Percentiles rank a stretch among this genome's conserved stretches.
phyloP scores from a whole-genome alignment of 2,113 vertebrate species.

The Marcusenius ussheri region DNA sequence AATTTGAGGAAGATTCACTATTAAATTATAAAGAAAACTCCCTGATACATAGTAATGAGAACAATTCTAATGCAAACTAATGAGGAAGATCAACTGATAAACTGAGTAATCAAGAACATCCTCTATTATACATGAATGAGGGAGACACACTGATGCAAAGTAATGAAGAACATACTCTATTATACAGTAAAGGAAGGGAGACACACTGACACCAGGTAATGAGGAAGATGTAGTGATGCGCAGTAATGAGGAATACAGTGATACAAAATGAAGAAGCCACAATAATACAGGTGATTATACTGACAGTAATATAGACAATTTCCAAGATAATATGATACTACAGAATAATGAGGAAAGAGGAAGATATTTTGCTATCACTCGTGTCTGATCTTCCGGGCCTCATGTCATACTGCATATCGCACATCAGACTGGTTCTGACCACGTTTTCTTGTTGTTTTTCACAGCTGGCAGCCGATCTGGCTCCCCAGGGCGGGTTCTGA shows the following conservation, averaged over 20 bases:
- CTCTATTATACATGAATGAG: neutral
- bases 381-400: neutral
- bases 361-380: neutral
- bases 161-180: neutral
- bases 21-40: neutral
- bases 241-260: neutral
- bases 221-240: neutral
- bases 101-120: neutral
- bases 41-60: neutral
- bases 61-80: neutral
- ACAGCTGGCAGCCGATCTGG: constrained; percentile 86
- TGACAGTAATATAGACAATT: neutral
- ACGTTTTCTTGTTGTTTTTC: constrained; percentile 27
- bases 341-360: neutral
- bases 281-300: neutral
- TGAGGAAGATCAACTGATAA: neutral
- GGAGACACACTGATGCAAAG: neutral
- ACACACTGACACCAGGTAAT: neutral
- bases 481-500: constrained; percentile 83
- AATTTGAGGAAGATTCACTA: neutral
- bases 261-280: neutral
- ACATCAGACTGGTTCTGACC: neutral
- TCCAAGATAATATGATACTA: neutral
- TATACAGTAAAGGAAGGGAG: neutral
- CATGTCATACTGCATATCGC: neutral